Base-by-base conservation (phyloP, 2,888 invertebrate genomes). In the Iselma pallidipennis region DNA sequence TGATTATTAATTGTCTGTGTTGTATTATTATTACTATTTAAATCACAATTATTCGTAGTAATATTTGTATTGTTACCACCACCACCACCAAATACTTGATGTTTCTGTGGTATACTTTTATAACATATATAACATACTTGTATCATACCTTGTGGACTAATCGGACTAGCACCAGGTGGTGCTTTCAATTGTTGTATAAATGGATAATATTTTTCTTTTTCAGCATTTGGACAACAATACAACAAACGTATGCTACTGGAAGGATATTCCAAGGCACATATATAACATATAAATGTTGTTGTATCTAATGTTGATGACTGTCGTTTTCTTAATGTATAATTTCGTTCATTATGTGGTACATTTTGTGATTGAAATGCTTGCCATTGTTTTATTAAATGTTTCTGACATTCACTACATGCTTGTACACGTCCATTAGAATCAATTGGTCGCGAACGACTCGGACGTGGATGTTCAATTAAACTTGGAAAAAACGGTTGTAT, bases 81-180 rank as follows among this genome's bases (percentile, higher is more conserved):
- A n/a, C n/a, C 78, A 31, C 78, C 79, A 57, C 89, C 87, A 79
- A 88, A 89, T 72, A 89, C 87, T 75, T 89, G 89, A 78, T 91
- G 89, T 81, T 91, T 90, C 79, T 88, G 89, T 58, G 90, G 91
- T 68, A 93, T 89, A 66, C 87, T 87, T 82, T 93, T 93, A 83
- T 93, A 91, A 83, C 96, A 96, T 72, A 89, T 87, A 74, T 91
- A 90, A 82, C 93, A 93, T 75, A 95, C 93, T 84, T 93, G 91
- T 70, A 93, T 93, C 89, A 92, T 91, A 82, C 94, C 95, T 84
- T 94, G 92, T 61, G 92, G 91, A 82, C 92, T 94, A 73, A 96
- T 91, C 37, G 95, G 93, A 82, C 92, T 91, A 75, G 95, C 92
- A 74, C 94, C 94, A 55, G 89, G 88, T 68, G 91, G 92, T 61